Percentiles rank a stretch among this genome's conserved stretches.
phyloP scores from a whole-genome alignment of 1,140 invertebrate genomes.

The Bathynomus jamesi region DNA sequence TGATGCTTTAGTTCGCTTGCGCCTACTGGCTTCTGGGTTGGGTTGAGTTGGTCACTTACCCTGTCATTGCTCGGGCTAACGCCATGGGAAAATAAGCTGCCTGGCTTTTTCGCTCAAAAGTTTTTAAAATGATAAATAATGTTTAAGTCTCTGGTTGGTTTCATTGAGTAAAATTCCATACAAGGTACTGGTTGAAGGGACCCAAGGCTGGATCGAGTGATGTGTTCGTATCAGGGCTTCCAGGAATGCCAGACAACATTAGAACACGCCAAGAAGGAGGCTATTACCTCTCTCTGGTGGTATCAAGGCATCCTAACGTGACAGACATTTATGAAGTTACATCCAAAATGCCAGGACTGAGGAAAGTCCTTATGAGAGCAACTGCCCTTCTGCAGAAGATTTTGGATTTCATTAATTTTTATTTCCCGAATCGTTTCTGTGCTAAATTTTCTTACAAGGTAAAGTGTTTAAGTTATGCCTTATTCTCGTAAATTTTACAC shows the following conservation, averaged over 20 bases:
- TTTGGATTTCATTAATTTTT: background rate
- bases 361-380: background rate
- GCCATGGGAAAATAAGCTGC: no score
- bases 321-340: background rate
- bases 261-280: slow-evolving; percentile 41
- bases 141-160: no score
- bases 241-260: slow-evolving; percentile 73
- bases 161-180: no score
- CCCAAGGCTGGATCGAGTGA: slow-evolving; percentile 62
- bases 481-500: no score
- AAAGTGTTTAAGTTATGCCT: no score
- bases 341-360: background rate
- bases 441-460: background rate
- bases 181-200: slow-evolving; percentile 68
- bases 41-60: no score
- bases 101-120: no score
- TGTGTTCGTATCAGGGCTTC: slow-evolving; percentile 65
- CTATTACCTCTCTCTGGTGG: background rate
- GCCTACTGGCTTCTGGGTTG: no score
- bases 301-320: background rate
- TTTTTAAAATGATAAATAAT: no score
- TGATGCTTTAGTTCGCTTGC: no score
- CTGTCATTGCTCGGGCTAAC: no score
- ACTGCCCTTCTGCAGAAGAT: background rate
- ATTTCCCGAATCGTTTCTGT: background rate